Evolutionary conservation across 2,888 invertebrate genomes (phyloP).

Genomic region (Eupithecia subumbrata): DNA sequence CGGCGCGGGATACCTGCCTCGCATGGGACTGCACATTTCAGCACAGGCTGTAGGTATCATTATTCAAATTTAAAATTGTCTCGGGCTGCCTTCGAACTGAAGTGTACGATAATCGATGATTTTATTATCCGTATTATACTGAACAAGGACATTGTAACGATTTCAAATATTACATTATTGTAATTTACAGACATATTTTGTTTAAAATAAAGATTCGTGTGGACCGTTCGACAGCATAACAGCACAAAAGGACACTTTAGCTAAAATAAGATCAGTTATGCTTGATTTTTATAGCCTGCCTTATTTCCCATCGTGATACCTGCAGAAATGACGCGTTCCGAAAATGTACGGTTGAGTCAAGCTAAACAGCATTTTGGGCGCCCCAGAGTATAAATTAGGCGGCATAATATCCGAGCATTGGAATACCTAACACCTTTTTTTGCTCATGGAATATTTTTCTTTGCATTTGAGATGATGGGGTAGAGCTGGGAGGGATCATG

Average conservation of each 20-base stretch:
- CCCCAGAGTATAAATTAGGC: constrained; percentile 65
- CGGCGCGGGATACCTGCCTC: constrained; percentile 31
- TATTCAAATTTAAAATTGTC: constrained; percentile 41
- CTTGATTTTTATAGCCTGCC: constrained; percentile 58
- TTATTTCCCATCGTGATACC: constrained; percentile 60
- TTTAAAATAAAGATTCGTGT: constrained; percentile 53
- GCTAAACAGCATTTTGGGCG: constrained; percentile 56
- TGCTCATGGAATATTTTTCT: constrained; percentile 59
- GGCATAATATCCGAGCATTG: constrained; percentile 57
- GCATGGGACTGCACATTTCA: constrained; percentile 33
- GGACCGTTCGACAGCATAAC: constrained; percentile 53
- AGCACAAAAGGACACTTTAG: constrained; percentile 54
- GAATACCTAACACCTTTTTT: constrained; percentile 60
- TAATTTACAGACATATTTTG: constrained; percentile 55
- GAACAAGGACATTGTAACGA: constrained; percentile 52
- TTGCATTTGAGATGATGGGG: constrained; percentile 61
- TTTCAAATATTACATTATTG: constrained; percentile 54
- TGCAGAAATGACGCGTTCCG: constrained; percentile 62
- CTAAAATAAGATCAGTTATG: constrained; percentile 61
- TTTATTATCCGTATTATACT: constrained; percentile 51
- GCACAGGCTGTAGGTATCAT: constrained; percentile 34
- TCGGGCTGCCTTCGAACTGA: constrained; percentile 40
- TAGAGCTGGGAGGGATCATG: constrained; percentile 54
- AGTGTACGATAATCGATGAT: constrained; percentile 47
- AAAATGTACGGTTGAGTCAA: constrained; percentile 62